Base-by-base conservation (phyloP, 2,113 vertebrate species). In the Ailurus styani region DNA sequence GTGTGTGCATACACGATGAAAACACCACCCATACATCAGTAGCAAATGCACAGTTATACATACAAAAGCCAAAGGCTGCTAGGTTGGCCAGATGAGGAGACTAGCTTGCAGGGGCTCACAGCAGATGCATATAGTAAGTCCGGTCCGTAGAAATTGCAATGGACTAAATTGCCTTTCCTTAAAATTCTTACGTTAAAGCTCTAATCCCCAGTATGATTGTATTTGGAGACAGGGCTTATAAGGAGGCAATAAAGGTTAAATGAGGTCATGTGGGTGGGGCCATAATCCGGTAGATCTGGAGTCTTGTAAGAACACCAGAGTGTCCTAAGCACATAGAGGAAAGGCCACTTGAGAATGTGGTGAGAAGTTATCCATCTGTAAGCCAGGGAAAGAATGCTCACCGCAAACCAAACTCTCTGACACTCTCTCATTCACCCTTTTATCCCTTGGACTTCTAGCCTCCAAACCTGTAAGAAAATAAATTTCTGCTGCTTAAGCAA, bases 291-390 rank as follows among this genome's bases (percentile, higher is more conserved):
- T 8, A 84, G 15, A 40, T 11, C 34, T 27, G 3, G 34, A 47
- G 54, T 82, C 29, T 78, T 42, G 7, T 3, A 84, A 64, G 45
- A 31, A 40, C 15, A 52, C 2, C 25, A 72, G 31, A 55, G 18
- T 1, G 14, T 47, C 14, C 31, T 25, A n/a, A 0, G 3, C 4
- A 14, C 13, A 54, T 12, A 50, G 5, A 79, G 8, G n/a, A 64
- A 55, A 93, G 77, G 23, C 23, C 47, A 25, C 11, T 2, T 37
- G 17, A 62, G 54, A 75, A 84, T 8, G 45, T 3, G 70, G 75
- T 9, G 64, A 82, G 84, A 96, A 93, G 62, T 42, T 6, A 12
- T n/a, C 13, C 70, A 5, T 29, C 57, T 68, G 7, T 17, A 37
- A 50, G 37, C 17, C 21, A 25, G 52, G 42, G 90, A 75, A 31